Conservation (phyloP, 2,888 invertebrate species). For the Octonoba sinensis region DNA sequence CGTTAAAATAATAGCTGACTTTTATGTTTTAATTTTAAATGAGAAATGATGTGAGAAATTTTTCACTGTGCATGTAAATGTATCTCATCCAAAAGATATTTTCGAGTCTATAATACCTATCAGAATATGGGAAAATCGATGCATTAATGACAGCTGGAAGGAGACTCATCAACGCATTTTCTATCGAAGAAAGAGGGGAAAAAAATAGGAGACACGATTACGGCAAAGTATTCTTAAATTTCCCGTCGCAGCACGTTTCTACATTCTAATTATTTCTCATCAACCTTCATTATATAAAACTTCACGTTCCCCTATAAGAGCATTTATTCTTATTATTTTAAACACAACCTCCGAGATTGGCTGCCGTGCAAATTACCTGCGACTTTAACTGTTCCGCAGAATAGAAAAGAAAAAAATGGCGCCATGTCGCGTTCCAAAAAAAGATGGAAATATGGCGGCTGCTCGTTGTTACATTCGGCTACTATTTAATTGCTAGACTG, state of each 20-base stretch:
- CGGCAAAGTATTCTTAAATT: conserved; percentile 21
- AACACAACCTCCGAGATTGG: conserved; percentile 35
- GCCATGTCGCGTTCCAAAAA: conserved; percentile 5
- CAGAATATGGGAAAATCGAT: too few relatives aligned
- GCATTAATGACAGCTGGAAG: background rate
- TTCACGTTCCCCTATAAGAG: conserved; percentile 8
- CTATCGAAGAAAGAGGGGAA: background rate
- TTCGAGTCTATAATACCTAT: too few relatives aligned
- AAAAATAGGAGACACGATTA: conserved; percentile 17
- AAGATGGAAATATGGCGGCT: conserved; percentile 10
- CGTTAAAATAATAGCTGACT: too few relatives aligned
- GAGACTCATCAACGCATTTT: background rate
- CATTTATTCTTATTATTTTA: conserved; percentile 15
- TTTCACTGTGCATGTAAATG: too few relatives aligned
- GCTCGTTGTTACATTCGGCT: conserved; percentile 34
- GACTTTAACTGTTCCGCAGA: conserved; percentile 7
- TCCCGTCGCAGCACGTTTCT: conserved; percentile 18
- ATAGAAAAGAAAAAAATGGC: conserved; percentile 10
- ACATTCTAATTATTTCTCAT: conserved; percentile 43
- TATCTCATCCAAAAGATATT: too few relatives aligned
- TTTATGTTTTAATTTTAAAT: too few relatives aligned
- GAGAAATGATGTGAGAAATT: too few relatives aligned
- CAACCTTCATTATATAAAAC: conserved; percentile 39
- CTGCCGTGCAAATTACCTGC: conserved; percentile 28
- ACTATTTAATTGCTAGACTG: conserved; percentile 45